Evolutionary conservation across 2,888 invertebrate genomes (phyloP), one percentile per base, ranked within the genome.

Genomic region (Philereme transversata): DNA sequence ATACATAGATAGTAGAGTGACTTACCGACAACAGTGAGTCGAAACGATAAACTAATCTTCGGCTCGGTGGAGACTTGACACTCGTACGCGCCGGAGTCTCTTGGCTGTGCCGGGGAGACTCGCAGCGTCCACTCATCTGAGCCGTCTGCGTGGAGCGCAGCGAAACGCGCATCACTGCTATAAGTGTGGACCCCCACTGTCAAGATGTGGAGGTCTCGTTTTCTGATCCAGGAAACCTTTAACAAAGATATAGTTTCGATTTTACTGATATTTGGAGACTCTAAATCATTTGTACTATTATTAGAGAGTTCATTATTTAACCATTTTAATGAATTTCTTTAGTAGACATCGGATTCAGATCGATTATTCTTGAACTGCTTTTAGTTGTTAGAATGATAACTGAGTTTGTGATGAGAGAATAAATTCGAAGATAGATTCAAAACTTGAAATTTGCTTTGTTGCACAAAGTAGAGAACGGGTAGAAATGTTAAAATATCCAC

Each of bases 11-110:
- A 22, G 1, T 22, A 22, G 22, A 22, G 22, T 22, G 8, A 93
- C 96, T 93, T 79, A 96, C 96, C 96, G 67, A 96, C 95, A 75
- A 96, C 96, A 76, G 94, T 96, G 64, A 96, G 93, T 71, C 94
- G 93, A 83, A 95, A 96, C 34, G 95, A 87, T 54, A 89, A 73
- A 83, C 97, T 97, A 88, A 97, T 97, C 92, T 97, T 97, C 60
- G 97, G 97, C 82, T 97, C 97, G 33, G 97, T 97, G 75, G 97
- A 97, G 69, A 97, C 97, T 93, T 97, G 97, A 83, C 97, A 97
- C 92, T 97, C 97, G 87, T 97, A 97, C 68, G 96, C 95, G 64
- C 97, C 97, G 58, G 96, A 97, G 87, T 97, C 97, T 64, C 96
- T 93, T 3, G 96, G 93, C 80, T 94, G 94, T 55, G 94, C 88